phyloP scores from a whole-genome alignment of 2,888 invertebrate species.

The Heteropelma amictum region DNA sequence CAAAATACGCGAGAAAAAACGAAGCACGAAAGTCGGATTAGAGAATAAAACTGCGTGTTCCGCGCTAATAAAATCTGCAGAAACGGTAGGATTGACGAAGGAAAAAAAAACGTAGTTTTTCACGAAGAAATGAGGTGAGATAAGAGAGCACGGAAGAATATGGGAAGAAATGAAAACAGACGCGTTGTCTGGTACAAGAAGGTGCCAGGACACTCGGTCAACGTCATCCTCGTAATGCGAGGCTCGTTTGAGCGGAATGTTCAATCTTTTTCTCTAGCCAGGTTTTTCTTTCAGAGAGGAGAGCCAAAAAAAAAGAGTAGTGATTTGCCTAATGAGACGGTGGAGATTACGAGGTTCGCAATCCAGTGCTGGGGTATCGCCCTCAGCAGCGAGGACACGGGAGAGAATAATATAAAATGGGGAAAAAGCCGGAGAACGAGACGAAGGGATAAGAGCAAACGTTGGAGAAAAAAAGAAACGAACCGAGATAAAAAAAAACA shows the following conservation, averaged over 20 bases:
- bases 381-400: conserved; percentile 12
- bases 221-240: conserved; percentile 54
- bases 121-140: background rate
- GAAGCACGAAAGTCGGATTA: too few relatives aligned
- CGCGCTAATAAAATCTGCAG: too few relatives aligned
- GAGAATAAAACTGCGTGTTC: too few relatives aligned
- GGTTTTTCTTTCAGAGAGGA: conserved; percentile 7
- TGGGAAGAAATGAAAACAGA: conserved; percentile 41
- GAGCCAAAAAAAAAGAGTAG: conserved; percentile 27
- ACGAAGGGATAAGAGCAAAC: conserved; percentile 44
- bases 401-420: conserved; percentile 46
- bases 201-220: conserved; percentile 56
- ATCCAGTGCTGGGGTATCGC: conserved; percentile 48
- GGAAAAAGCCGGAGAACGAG: conserved; percentile 38
- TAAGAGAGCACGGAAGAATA: conserved; percentile 34
- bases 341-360: conserved; percentile 57
- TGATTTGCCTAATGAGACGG: conserved; percentile 58
- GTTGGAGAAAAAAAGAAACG: conserved; percentile 22
- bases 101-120: too few relatives aligned
- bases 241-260: conserved; percentile 39
- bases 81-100: too few relatives aligned
- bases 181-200: conserved; percentile 36
- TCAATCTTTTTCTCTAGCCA: background rate
- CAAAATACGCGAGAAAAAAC: too few relatives aligned
- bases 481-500: background rate